Conservation (phyloP, 2,888 invertebrate species). For the Drosophila bunnanda region DNA sequence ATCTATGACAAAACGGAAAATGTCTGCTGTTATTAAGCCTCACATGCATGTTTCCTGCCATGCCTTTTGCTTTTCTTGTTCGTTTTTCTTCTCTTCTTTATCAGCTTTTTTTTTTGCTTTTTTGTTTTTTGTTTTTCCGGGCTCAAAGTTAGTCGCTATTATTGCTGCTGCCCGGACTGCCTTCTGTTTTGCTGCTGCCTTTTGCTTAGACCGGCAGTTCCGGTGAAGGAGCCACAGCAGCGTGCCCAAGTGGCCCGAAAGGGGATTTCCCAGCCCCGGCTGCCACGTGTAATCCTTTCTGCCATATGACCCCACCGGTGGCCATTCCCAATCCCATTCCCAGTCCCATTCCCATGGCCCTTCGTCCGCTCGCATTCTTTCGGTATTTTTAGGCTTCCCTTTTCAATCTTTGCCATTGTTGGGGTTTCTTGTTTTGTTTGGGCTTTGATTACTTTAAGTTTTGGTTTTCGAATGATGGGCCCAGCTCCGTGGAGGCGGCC, state of each 20-base stretch:
- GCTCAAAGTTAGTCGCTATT: constrained; percentile 19
- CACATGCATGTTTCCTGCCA: constrained; percentile 24
- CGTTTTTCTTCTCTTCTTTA: constrained; percentile 4
- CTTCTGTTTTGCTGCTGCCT: constrained; percentile 41
- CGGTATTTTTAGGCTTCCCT: constrained; percentile 61
- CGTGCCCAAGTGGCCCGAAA: constrained; percentile 67
- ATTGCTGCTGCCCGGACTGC: constrained; percentile 16
- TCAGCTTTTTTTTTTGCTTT: constrained; percentile 3
- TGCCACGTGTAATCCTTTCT: constrained; percentile 63
- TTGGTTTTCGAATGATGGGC: constrained; percentile 69
- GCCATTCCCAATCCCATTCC: constrained; percentile 18
- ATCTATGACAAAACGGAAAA: constrained; percentile 5
- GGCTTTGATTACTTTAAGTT: constrained; percentile 74
- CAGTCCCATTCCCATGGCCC: constrained; percentile 12
- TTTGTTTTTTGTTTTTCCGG: constrained; percentile 3
- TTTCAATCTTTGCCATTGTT: constrained; percentile 42
- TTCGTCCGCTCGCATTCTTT: constrained; percentile 30
- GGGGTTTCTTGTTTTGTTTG: constrained; percentile 58
- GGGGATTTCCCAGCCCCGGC: constrained; percentile 52
- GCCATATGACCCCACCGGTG: constrained; percentile 43
- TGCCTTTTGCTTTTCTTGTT: constrained; percentile 3
- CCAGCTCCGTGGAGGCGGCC: constrained; percentile 44
- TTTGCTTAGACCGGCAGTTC: constrained; percentile 53
- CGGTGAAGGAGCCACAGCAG: constrained; percentile 52
- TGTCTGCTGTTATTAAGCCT: constrained; percentile 8